Evolutionary conservation across 2,888 invertebrate species (phyloP).

Genomic region (Meteorus colon): DNA sequence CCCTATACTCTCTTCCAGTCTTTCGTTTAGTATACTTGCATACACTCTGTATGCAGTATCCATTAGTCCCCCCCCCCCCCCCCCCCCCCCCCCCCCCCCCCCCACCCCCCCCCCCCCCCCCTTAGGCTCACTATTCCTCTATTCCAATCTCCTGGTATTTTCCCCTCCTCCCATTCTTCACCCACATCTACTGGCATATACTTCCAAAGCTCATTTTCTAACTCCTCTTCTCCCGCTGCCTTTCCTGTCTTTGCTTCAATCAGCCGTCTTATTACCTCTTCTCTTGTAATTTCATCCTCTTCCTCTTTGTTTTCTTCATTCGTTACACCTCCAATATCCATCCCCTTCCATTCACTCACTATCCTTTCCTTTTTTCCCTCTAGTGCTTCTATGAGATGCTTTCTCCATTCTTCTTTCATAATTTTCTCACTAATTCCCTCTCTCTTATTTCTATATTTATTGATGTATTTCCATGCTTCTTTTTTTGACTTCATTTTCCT

Average conservation of each 20-base stretch:
- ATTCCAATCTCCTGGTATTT: slow-evolving; percentile 36
- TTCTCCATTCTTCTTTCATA: slow-evolving; percentile 25
- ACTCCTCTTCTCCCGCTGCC: neutral
- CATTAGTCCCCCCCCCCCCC: too few relatives aligned
- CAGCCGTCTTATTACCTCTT: neutral
- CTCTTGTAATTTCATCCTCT: neutral
- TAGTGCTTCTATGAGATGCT: neutral
- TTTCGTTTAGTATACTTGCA: neutral
- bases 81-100: too few relatives aligned
- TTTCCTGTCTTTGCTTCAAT: neutral
- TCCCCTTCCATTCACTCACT: slow-evolving; percentile 5
- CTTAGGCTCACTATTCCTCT: too few relatives aligned
- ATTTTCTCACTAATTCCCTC: neutral
- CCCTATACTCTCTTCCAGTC: neutral
- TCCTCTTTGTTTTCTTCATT: slow-evolving; percentile 1
- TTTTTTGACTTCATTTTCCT: too few relatives aligned
- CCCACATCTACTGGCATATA: neutral
- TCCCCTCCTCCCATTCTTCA: slow-evolving; percentile 21
- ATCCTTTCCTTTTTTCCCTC: neutral
- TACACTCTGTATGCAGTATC: slow-evolving; percentile 34
- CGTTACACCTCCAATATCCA: neutral
- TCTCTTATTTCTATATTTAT: slow-evolving; percentile 18
- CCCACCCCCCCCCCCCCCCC: too few relatives aligned
- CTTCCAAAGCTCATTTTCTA: neutral
- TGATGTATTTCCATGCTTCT: neutral